These are phyloP conservation scores for Hystrix brachyura DNA, from an alignment of 2,113 vertebrate genomes.

Conservation along the genomic window DNA sequence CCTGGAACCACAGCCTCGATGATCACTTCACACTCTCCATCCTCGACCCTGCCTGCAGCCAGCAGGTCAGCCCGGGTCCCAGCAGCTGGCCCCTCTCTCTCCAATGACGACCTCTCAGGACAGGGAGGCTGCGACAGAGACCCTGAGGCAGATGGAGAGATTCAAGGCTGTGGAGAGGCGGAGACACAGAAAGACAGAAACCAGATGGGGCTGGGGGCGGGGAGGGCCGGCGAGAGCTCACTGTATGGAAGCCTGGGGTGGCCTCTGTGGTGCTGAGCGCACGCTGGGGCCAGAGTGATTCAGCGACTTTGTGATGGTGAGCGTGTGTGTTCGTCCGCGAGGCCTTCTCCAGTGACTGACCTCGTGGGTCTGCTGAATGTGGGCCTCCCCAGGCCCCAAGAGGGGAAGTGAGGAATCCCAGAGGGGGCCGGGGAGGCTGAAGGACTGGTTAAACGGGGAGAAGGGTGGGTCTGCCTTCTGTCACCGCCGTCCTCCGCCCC, in stretches of 20 bases:
- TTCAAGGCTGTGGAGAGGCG: constrained; percentile 21
- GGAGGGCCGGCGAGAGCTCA: not conserved
- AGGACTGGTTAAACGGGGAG: not conserved
- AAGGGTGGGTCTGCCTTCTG: constrained; percentile 50
- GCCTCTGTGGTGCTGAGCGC: not conserved
- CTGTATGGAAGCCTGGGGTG: not conserved
- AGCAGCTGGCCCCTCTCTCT: not conserved
- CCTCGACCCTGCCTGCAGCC: not conserved
- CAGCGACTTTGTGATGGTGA: not conserved
- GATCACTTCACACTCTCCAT: not conserved
- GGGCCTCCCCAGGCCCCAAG: not conserved
- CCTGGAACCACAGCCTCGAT: not conserved
- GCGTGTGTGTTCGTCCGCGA: not conserved
- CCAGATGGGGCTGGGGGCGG: constrained; percentile 65
- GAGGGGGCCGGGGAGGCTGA: not conserved
- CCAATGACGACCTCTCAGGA: constrained; percentile 69
- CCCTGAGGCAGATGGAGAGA: constrained; percentile 73
- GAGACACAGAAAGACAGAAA: constrained; percentile 41
- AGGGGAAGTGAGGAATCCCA: not conserved
- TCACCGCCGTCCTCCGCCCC: constrained; percentile 20
- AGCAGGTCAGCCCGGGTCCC: constrained; percentile 30
- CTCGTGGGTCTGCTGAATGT: not conserved
- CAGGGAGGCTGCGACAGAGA: constrained; percentile 69
- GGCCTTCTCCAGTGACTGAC: not conserved
- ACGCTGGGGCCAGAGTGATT: not conserved